Evolutionary conservation across 2,797 vertebrate species (phyloP), one percentile per base, ranked within the genome.

Genomic region (Carapus acus): DNA sequence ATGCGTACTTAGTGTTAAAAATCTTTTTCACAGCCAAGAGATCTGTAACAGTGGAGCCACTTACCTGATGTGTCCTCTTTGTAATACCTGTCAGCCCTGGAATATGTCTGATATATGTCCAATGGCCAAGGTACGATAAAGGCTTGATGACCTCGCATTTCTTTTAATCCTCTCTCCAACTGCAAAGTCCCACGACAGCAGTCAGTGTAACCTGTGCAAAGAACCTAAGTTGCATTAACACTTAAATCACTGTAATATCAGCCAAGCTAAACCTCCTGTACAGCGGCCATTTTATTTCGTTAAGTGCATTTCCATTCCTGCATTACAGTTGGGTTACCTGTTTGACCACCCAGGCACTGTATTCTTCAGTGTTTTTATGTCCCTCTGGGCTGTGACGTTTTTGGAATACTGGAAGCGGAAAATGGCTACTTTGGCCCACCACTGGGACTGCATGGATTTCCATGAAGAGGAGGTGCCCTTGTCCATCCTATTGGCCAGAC

Each of bases 351-450:
- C 86, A 0, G 87, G 89, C 3, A 89, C 88, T 0, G 87, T 90
- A 16, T 82, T 91, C 85, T 90, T 91, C 81, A 90, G 90, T 49
- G 81, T 90, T 36, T 92, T 91, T 78, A 88, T 90, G 88, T 91
- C 90, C 38, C 89, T 92, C 69, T 89, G 90, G 91, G 86, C 89
- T 0, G 81, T 88, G 29, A 86, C 86, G n/a, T 93, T 91, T 72
- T 60, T 91, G 69, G 89, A 91, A 72, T 89, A 86, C 76, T 89
- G 88, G 90, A 91, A 90, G 59, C 51, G 82, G 44, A 91, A 89
- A 67, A 90, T 89, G 42, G 85, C 86, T 38, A 90, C 86, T 0
- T 62, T 90, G 66, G 86, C 88, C 21, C 87, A 90, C 67, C 88
- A 89, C 74, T 90, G 88, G 89, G 85, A 91, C 82, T 90, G 87